These are phyloP conservation scores for Metacarcinus magister DNA, from an alignment of 2,888 invertebrate species.

Conservation along the genomic window DNA sequence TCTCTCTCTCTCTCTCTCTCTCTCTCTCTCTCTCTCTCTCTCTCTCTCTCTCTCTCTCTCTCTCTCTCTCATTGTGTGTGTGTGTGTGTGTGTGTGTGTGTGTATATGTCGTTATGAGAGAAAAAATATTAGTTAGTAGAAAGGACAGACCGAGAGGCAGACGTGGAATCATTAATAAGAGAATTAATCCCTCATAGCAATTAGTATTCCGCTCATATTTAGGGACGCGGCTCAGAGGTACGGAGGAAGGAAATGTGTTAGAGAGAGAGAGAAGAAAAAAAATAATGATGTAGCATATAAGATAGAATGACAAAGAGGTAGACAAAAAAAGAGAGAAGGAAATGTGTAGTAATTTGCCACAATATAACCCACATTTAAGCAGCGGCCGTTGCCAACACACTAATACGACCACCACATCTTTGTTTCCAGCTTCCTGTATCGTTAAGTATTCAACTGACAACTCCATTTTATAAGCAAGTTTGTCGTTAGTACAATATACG, in stretches of 20 bases:
- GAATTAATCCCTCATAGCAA: background rate
- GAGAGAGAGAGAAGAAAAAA: background rate
- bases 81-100: background rate
- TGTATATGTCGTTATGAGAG: background rate
- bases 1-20: background rate
- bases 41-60: constrained; percentile 21
- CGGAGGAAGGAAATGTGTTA: background rate
- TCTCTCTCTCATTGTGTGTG: background rate
- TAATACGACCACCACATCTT: too few species aligned
- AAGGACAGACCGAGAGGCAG: background rate
- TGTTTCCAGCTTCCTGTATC: background rate
- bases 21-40: constrained; percentile 26
- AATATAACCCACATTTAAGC: background rate
- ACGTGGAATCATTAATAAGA: background rate
- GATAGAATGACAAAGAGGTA: background rate
- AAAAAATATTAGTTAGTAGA: background rate
- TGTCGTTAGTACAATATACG: background rate
- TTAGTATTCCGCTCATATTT: background rate
- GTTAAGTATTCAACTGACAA: background rate
- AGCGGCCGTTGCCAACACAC: too few species aligned
- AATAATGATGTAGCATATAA: background rate
- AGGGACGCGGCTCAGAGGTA: background rate
- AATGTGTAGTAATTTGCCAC: background rate
- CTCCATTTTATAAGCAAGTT: background rate
- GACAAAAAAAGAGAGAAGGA: background rate